A percentile compares a stretch with the other conserved stretches of the same genome.
Evolutionary conservation across 2,113 vertebrate species (phyloP).

Genomic region (Macrotis lagotis): DNA sequence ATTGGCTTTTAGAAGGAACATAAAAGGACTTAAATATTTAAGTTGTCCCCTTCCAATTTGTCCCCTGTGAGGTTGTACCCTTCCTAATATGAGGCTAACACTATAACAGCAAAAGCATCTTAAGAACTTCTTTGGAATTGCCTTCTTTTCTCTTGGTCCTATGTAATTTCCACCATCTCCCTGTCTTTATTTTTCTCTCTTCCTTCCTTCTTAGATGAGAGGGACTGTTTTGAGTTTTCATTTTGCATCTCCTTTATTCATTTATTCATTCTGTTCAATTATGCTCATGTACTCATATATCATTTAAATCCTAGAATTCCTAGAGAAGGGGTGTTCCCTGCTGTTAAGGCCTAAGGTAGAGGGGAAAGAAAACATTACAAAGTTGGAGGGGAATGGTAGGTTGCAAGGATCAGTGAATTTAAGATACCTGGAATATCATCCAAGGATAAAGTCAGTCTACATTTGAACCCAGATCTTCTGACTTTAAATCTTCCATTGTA

Average conservation of each 20-base stretch:
- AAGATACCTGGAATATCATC: not conserved
- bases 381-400: not conserved
- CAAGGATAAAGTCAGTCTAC: not conserved
- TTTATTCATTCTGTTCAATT: not conserved
- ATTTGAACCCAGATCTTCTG: constrained; percentile 18
- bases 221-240: not conserved
- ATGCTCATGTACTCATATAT: not conserved
- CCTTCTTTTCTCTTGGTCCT: not conserved
- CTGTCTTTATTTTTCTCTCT: not conserved
- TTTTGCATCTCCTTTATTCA: not conserved
- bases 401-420: not conserved
- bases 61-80: not conserved
- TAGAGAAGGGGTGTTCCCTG: not conserved
- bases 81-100: not conserved
- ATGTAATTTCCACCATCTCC: not conserved
- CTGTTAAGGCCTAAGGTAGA: not conserved
- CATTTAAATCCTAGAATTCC: not conserved
- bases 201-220: not conserved
- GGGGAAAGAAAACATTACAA: not conserved
- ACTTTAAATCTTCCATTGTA: not conserved
- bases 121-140: not conserved
- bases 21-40: not conserved
- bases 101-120: not conserved
- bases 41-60: not conserved
- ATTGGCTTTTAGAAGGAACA: not conserved